These are phyloP conservation scores for Hippopotamus amphibius DNA, from an alignment of 2,113 vertebrate species.

Conservation along the genomic window DNA sequence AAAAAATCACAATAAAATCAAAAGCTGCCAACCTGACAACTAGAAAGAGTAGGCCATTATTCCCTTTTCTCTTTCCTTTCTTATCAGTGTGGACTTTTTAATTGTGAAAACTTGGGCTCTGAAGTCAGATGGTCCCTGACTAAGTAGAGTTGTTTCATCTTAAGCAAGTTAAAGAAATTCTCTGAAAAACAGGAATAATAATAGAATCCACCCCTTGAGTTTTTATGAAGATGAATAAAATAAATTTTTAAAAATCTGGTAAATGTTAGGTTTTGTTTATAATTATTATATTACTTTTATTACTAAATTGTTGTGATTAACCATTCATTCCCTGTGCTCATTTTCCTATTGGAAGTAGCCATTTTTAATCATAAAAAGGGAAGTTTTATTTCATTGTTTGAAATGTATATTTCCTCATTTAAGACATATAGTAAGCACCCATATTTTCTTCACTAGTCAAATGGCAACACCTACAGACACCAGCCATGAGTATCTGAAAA, in stretches of 20 bases:
- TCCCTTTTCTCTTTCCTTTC: neutral
- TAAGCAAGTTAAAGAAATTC: neutral
- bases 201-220: neutral
- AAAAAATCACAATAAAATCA: slow-evolving; percentile 12
- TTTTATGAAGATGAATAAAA: neutral
- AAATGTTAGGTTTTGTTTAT: neutral
- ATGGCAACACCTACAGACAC: neutral
- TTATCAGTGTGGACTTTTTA: neutral
- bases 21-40: neutral
- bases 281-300: neutral
- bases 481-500: neutral
- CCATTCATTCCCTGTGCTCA: neutral
- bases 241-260: neutral
- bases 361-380: slow-evolving; percentile 24
- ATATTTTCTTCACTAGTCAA: slow-evolving; percentile 16
- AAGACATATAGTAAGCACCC: neutral
- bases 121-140: neutral
- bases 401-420: slow-evolving; percentile 13
- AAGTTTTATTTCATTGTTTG: neutral
- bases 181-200: slow-evolving; percentile 15
- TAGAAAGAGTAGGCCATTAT: neutral
- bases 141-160: neutral
- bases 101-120: neutral
- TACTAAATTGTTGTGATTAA: slow-evolving; percentile 25
- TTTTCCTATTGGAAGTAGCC: slow-evolving; percentile 14